Evolutionary conservation across 37 sponge, comb jelly and placozoan species (phyloP).

Genomic region (Beroe forskalii): DNA sequence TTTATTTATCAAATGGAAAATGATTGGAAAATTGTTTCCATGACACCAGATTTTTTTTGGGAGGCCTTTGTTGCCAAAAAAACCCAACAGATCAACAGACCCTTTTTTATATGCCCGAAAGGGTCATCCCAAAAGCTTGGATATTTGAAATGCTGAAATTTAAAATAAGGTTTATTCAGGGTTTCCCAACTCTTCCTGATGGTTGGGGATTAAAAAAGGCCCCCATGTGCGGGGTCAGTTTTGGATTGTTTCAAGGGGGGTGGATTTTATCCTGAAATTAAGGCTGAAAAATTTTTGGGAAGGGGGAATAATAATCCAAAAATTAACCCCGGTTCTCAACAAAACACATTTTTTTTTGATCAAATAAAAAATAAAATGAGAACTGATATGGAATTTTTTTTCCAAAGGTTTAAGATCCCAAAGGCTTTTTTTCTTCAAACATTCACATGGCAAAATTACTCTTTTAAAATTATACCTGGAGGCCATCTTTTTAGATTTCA

Average conservation of each 20-base stretch:
- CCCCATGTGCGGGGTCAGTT: conserved; percentile 37
- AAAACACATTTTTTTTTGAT: neutral
- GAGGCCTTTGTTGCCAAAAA: conserved; percentile 21
- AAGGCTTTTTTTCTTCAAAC: conserved; percentile 24
- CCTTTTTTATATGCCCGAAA: conserved; percentile 22
- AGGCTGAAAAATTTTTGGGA: too few species aligned
- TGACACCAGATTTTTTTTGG: conserved; percentile 45
- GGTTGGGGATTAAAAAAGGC: conserved; percentile 44
- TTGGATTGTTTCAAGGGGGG: conserved; percentile 56
- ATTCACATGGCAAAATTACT: conserved; percentile 13
- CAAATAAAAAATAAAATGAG: neutral
- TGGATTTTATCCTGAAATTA: conserved; percentile 39
- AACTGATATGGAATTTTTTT: neutral
- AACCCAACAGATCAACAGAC: conserved; percentile 13
- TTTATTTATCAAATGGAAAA: conserved; percentile 9
- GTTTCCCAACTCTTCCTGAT: conserved; percentile 13
- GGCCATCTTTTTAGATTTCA: conserved; percentile 20
- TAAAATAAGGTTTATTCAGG: neutral
- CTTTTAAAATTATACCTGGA: conserved; percentile 15
- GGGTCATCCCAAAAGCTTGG: conserved; percentile 37
- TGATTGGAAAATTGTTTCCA: neutral
- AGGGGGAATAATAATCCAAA: neutral
- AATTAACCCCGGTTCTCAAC: neutral
- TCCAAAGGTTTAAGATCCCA: too few species aligned
- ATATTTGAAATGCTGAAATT: conserved; percentile 29